Evolutionary conservation across 2,113 vertebrate species (phyloP), one percentile per base, ranked within the genome.

Genomic region (Pseudorhombus dupliciocellatus): DNA sequence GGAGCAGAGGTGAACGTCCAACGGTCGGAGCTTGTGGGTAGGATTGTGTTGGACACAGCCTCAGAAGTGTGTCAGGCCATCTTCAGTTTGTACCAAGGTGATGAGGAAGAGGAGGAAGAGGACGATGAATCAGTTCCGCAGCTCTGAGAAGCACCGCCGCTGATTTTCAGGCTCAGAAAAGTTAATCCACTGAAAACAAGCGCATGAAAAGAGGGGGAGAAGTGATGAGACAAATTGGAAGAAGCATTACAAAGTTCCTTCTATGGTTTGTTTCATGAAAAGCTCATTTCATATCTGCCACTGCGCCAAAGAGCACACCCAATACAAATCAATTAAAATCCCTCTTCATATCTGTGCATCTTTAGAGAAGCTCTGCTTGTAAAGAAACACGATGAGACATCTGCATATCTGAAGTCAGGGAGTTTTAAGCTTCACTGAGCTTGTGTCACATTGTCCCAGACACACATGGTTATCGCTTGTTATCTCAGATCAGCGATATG

Each of bases 121-220:
- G 56, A 80, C 50, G 70, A n/a, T 24, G 65, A 67, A 67, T 75
- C 28, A 16, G 24, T 59, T 84, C 82, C 56, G 52, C 53, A 25
- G 54, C 56, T 73, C 52, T 63, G 21, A 61, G 37, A 37, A 69
- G 40, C 51, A 16, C 21, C 58, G 48, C 56, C 24, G 77, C 66
- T 61, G 75, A 61, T 59, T 37, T 40, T 76, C 52, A 66, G 58
- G 28, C 22, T 56, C 75, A 53, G 53, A 58, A 26, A 52, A 48
- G 62, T 83, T 80, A 89, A 64, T 89, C 79, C 63, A 58, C 87
- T 89, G 74, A 24, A 77, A 80, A 69, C 4, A 80, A 75, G 83
- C 31, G 55, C 20, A 15, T 0, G 5, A 28, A 66, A 51, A 79
- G 1, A 76, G 37, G 11, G 66, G 65, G n/a, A 70, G 30, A 50